Evolutionary conservation across 2,797 vertebrate species (phyloP).

Genomic region (Melanitta fusca): DNA sequence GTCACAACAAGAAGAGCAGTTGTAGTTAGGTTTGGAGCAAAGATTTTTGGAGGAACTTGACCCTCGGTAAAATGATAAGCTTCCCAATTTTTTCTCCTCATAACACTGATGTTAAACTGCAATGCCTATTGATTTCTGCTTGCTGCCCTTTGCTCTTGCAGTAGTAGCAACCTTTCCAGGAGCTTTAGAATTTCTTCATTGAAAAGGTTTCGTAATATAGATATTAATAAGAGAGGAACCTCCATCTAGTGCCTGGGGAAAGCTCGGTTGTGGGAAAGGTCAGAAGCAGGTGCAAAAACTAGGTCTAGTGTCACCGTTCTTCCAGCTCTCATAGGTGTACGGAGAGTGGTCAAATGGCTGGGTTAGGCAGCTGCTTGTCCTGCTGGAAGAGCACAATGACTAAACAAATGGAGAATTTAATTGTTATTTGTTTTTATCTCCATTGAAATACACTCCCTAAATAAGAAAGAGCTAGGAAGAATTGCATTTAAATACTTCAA

Average conservation of each 20-base stretch:
- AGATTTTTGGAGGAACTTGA: not conserved
- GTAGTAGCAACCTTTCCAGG: not conserved
- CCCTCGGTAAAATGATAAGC: accelerated
- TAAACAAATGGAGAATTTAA: not conserved
- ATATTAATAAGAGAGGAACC: not conserved
- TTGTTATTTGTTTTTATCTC: not conserved
- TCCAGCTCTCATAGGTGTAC: not conserved
- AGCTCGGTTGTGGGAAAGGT: not conserved
- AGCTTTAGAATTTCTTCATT: not conserved
- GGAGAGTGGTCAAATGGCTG: not conserved
- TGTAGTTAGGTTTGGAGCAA: not conserved
- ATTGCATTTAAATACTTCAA: not conserved
- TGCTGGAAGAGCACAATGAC: not conserved
- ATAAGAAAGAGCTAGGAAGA: not conserved
- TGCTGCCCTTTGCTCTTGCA: not conserved
- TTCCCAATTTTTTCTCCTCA: not conserved
- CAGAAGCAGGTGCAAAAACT: not conserved
- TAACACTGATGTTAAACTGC: not conserved
- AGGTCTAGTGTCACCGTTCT: not conserved
- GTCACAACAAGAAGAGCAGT: not conserved
- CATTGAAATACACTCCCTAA: not conserved
- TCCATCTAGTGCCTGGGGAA: not conserved
- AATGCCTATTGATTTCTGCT: not conserved
- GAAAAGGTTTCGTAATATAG: not conserved
- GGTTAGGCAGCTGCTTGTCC: accelerated